Evolutionary conservation across 2,888 invertebrate species (phyloP), one percentile per base, ranked within the genome.

Genomic region (Drosophila villosipedis): DNA sequence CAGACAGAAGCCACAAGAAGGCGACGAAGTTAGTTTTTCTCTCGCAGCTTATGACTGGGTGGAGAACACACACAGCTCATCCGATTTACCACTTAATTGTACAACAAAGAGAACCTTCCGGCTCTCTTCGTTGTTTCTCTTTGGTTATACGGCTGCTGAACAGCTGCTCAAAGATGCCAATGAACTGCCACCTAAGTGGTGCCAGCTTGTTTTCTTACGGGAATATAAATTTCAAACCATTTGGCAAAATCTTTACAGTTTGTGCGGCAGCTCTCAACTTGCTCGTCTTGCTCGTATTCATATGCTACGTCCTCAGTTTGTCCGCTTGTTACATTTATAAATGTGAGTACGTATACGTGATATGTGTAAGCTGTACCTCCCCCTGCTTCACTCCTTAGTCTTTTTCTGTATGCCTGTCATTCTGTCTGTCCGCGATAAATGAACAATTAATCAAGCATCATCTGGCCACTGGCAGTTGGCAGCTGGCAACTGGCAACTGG

Each of bases 381-480:
- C 7, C 37, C 14, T 28, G 14, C 25, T 19, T 12, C 6, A 25
- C 25, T 30, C 7, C 3, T 12, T 25, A n/a, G 28, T 47, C 25
- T 47, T 47, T 47, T 25, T 37, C 16, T 22, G 47, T 57, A 37
- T 49, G 61, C n/a, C 54, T 55, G 28, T 33, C 30, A 50, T 43
- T 52, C 41, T 73, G 70, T 37, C 68, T 82, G 86, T 83, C 80
- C 81, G 80, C 78, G 71, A 92, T 91, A 92, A 92, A 92, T 92
- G 92, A 92, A 86, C 87, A 87, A 92, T 91, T 92, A 87, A 90
- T 91, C 83, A 84, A 83, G 84, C 90, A 83, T 89, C 91, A 84
- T 79, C 71, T 81, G 81, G 80, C 80, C 79, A 70, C 53, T 57
- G 64, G 73, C 82, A 78, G 65, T 62, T 82, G 77, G 68, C 83